These are phyloP conservation scores for Salvelinus sp. DNA, from an alignment of 2,113 vertebrate genomes.

Conservation along the genomic window DNA sequence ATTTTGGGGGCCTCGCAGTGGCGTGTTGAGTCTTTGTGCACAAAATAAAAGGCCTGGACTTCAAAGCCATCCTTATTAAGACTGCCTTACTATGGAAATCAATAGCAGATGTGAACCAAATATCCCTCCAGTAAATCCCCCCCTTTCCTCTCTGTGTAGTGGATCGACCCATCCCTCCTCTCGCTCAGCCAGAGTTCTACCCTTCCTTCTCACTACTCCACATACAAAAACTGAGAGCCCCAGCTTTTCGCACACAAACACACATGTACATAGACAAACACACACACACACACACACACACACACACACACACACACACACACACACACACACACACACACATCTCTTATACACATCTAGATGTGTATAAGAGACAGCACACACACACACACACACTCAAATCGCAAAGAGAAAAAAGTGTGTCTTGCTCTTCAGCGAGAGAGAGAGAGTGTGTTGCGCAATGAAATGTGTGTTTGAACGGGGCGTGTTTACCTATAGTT, in stretches of 20 bases:
- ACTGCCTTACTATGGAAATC: constrained; percentile 86
- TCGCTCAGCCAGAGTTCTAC: constrained; percentile 15
- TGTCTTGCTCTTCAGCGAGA: background rate
- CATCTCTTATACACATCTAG: no score
- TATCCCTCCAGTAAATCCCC: constrained; percentile 68
- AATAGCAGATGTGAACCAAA: constrained; percentile 88
- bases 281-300: background rate
- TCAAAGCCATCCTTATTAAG: constrained; percentile 95
- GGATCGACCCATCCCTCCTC: constrained; percentile 52
- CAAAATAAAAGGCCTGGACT: constrained; percentile 87
- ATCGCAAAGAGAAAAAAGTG: background rate
- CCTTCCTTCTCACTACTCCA: constrained; percentile 28
- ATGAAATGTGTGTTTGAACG: no score
- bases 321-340: background rate
- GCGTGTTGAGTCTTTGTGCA: constrained; percentile 77
- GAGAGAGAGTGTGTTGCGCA: no score
- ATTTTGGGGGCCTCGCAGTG: constrained; percentile 64
- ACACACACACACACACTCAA: background rate
- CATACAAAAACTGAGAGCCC: background rate
- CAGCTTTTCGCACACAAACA: constrained; percentile 32
- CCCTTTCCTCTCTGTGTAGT: constrained; percentile 54
- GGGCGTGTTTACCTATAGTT: no score
- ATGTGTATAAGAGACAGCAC: no score
- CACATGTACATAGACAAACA: constrained; percentile 17
- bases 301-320: background rate